Evolutionary conservation across 2,797 vertebrate species (phyloP).

Genomic region (Gambusia yucatana): DNA sequence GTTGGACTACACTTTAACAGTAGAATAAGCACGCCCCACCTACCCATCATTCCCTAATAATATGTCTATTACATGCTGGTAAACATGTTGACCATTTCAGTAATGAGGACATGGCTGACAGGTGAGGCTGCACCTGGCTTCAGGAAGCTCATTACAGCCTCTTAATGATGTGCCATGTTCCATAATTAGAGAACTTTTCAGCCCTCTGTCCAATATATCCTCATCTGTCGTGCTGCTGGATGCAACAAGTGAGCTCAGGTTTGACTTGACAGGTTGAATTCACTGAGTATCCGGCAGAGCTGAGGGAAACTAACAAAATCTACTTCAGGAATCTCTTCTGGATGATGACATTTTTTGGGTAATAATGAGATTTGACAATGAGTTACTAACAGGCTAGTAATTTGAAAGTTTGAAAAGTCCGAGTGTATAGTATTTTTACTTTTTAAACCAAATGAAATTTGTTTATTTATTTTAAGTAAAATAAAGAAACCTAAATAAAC

Average conservation of each 20-base stretch:
- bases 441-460: neutral
- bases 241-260: slow-evolving; percentile 38
- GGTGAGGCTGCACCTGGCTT: slow-evolving; percentile 63
- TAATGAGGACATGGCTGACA: slow-evolving; percentile 70
- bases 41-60: slow-evolving; percentile 67
- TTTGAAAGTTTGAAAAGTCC: slow-evolving; percentile 24
- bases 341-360: slow-evolving; percentile 19
- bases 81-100: slow-evolving; percentile 60
- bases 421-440: neutral
- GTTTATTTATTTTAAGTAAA: no score
- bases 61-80: slow-evolving; percentile 49
- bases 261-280: slow-evolving; percentile 60
- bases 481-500: neutral
- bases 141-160: slow-evolving; percentile 66
- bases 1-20: slow-evolving; percentile 21
- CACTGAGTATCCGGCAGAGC: slow-evolving; percentile 37
- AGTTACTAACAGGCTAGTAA: neutral
- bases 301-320: slow-evolving; percentile 29
- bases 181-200: slow-evolving; percentile 63
- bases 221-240: slow-evolving; percentile 43
- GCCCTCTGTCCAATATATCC: slow-evolving; percentile 45
- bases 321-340: slow-evolving; percentile 34
- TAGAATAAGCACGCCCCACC: slow-evolving; percentile 39
- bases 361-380: slow-evolving; percentile 20
- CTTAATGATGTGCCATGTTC: slow-evolving; percentile 65